Evolutionary conservation across 1,140 invertebrate species (phyloP).

Genomic region (Calephelis nemesis): DNA sequence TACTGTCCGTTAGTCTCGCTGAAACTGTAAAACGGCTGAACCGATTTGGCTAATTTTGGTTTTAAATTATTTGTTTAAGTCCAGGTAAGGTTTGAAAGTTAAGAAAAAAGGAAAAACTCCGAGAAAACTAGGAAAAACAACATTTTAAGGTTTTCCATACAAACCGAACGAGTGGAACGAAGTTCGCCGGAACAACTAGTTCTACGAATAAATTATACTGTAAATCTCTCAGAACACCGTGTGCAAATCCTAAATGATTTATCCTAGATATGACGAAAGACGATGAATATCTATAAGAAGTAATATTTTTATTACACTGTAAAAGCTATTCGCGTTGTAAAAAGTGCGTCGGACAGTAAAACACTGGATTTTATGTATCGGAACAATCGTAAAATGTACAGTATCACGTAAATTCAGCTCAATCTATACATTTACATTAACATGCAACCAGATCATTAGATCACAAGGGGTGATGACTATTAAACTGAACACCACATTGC

Average conservation of each 20-base stretch:
- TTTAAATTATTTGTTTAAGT: too few species aligned
- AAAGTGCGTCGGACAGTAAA: constrained; percentile 27
- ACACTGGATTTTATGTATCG: constrained; percentile 21
- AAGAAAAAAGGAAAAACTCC: too few species aligned
- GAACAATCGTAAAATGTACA: constrained; percentile 12
- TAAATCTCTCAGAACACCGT: neutral
- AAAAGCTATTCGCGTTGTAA: constrained; percentile 10
- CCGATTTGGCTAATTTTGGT: too few species aligned
- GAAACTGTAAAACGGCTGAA: too few species aligned
- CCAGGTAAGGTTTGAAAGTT: too few species aligned
- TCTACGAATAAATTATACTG: too few species aligned
- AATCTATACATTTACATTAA: constrained; percentile 7
- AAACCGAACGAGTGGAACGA: too few species aligned
- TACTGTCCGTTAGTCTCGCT: too few species aligned
- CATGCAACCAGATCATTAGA: neutral
- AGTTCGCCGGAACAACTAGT: too few species aligned
- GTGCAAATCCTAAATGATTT: neutral
- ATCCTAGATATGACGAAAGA: constrained; percentile 3
- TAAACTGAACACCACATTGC: too few species aligned
- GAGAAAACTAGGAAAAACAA: too few species aligned
- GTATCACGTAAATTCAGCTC: constrained; percentile 5
- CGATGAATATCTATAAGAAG: constrained; percentile 9
- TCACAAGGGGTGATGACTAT: neutral
- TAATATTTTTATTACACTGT: constrained; percentile 19
- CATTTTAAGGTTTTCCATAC: too few species aligned